Evolutionary conservation across 1,140 invertebrate species (phyloP).

Genomic region (Drosophila rufa): DNA sequence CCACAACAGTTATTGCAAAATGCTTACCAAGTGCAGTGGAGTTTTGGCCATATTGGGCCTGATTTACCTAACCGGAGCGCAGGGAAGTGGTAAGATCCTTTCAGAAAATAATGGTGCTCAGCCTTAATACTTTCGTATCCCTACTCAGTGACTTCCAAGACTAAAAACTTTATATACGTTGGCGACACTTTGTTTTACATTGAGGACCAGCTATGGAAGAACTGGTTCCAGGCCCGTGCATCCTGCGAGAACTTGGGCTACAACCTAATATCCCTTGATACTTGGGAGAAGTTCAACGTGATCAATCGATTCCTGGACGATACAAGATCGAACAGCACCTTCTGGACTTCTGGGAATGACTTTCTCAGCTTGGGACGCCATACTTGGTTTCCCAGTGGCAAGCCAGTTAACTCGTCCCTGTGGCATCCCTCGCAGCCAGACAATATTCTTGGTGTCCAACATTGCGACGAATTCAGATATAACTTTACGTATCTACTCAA

Average conservation of each 20-base stretch:
- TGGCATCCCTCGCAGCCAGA: conserved; percentile 3
- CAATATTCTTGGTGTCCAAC: not conserved
- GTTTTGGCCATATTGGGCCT: conserved; percentile 1
- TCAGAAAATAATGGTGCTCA: not conserved
- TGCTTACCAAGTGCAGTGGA: conserved; percentile 3
- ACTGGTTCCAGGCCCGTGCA: conserved; percentile 1
- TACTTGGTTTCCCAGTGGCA: conserved; percentile 6
- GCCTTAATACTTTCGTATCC: not conserved
- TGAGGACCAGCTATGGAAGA: conserved; percentile 3
- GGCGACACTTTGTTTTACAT: conserved; percentile 3
- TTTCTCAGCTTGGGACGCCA: not conserved
- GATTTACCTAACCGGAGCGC: conserved; percentile 3
- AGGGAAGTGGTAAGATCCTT: conserved; percentile 6
- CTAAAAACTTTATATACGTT: conserved; percentile 2
- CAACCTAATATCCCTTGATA: conserved; percentile 1
- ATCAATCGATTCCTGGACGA: conserved; percentile 1
- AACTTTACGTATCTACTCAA: not conserved
- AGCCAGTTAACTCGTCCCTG: not conserved
- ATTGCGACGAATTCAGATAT: conserved; percentile 10
- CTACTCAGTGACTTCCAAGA: not conserved
- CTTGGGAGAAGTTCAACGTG: not conserved
- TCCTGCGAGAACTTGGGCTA: conserved; percentile 16
- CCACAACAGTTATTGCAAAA: conserved; percentile 12
- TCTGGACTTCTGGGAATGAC: conserved; percentile 2
- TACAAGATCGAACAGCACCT: not conserved